Conservation (phyloP, 2,797 vertebrate genomes). For the Microcaecilia unicolor region DNA sequence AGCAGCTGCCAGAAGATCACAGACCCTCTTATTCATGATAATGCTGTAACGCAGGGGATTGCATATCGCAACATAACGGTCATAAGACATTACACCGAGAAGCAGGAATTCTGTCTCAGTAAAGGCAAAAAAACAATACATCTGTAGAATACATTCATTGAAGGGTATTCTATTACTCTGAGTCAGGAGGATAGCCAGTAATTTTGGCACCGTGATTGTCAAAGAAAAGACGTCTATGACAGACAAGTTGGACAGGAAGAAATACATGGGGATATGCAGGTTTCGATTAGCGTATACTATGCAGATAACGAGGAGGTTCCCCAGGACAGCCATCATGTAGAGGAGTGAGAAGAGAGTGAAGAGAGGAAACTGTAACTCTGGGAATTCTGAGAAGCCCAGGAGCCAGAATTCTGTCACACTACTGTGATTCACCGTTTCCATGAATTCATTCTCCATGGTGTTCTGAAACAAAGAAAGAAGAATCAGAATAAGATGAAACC, state of each 20-base stretch:
- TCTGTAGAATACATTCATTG: background rate
- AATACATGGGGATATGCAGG: constrained; percentile 21
- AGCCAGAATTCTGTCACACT: background rate
- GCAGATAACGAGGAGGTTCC: constrained; percentile 15
- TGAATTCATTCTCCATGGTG: no score
- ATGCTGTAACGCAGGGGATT: background rate
- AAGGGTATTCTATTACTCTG: constrained; percentile 4
- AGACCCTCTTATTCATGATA: constrained; percentile 5
- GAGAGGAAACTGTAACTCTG: constrained; percentile 6
- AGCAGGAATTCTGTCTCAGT: constrained; percentile 6
- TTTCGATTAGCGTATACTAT: constrained; percentile 6
- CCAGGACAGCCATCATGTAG: constrained; percentile 6
- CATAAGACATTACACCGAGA: constrained; percentile 12
- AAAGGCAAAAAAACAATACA: constrained; percentile 7
- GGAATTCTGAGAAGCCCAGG: constrained; percentile 21
- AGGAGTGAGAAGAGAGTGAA: constrained; percentile 10
- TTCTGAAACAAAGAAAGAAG: no score
- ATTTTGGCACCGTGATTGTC: constrained; percentile 8
- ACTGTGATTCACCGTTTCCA: constrained; percentile 2
- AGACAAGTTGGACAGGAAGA: constrained; percentile 22
- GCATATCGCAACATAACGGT: constrained; percentile 3
- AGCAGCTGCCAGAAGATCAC: constrained; percentile 4
- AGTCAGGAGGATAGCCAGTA: constrained; percentile 13
- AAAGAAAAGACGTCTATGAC: constrained; percentile 21
- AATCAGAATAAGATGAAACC: no score